Evolutionary conservation across 1,140 invertebrate species (phyloP).

Genomic region (Mylabris phalerata): DNA sequence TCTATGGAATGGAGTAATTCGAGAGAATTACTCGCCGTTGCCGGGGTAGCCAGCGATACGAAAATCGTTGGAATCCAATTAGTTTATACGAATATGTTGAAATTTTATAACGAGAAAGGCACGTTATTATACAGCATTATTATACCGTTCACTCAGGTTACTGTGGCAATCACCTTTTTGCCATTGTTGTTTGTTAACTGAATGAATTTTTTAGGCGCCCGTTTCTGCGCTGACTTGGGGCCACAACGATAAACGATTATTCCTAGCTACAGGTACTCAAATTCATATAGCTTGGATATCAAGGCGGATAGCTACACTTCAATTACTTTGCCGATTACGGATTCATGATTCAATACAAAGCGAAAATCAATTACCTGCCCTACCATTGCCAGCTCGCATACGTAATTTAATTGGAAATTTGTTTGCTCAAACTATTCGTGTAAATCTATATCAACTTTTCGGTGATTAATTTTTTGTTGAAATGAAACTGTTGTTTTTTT

Average conservation of each 20-base stretch:
- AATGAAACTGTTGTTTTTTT: background rate
- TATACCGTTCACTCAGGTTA: conserved; percentile 62
- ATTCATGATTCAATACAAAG: conserved; percentile 55
- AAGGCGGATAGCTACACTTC: conserved; percentile 79
- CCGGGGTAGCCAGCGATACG: conserved; percentile 54
- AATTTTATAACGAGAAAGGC: conserved; percentile 62
- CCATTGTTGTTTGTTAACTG: background rate
- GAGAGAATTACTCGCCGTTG: conserved; percentile 83
- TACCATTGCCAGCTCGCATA: conserved; percentile 81
- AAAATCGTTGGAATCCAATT: conserved; percentile 36
- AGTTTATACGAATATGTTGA: conserved; percentile 51
- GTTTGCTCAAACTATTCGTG: conserved; percentile 92
- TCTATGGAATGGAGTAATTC: conserved; percentile 96
- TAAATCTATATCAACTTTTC: conserved; percentile 42
- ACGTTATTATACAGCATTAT: conserved; percentile 49
- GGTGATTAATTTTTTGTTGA: conserved; percentile 3
- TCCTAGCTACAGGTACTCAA: conserved; percentile 83
- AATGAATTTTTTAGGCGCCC: conserved; percentile 53
- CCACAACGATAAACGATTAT: conserved; percentile 90
- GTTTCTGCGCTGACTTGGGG: conserved; percentile 95
- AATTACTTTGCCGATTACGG: conserved; percentile 75
- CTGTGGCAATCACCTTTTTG: conserved; percentile 1
- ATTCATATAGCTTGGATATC: conserved; percentile 91
- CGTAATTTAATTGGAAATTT: conserved; percentile 78
- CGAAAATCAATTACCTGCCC: conserved; percentile 53